These are phyloP conservation scores for Medauroidea extradentata DNA, from an alignment of 1,140 invertebrate species.

Conservation along the genomic window DNA sequence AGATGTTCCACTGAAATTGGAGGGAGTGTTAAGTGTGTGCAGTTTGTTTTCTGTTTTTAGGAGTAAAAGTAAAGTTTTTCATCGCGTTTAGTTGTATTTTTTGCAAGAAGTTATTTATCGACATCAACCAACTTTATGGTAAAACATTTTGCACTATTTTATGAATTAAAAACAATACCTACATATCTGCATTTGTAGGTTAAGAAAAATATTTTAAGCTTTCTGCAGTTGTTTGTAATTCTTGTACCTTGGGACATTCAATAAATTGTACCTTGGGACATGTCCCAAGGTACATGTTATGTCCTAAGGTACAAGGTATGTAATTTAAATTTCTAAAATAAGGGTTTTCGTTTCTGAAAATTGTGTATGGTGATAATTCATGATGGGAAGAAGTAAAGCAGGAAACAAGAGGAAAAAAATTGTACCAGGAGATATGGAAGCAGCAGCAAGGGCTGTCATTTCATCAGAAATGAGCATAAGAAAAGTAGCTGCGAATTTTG, in stretches of 20 bases:
- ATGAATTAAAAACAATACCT: not conserved
- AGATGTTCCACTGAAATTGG: not conserved
- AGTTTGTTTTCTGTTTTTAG: not conserved
- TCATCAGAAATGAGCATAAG: not conserved
- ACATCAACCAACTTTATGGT: not conserved
- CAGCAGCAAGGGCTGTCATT: not conserved
- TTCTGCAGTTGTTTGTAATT: not conserved
- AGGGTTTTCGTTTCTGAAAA: too few species aligned
- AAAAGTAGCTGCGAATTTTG: not conserved
- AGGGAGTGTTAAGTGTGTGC: not conserved
- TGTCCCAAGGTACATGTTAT: too few species aligned
- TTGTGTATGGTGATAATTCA: not conserved
- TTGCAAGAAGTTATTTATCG: not conserved
- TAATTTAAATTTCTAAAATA: too few species aligned
- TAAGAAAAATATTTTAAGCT: not conserved
- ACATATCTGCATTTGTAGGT: not conserved
- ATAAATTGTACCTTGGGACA: slow-evolving; percentile 1
- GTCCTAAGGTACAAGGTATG: slow-evolving; percentile 1
- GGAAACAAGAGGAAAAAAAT: not conserved
- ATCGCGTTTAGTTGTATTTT: too few species aligned
- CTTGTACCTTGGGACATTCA: not conserved
- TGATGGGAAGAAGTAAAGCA: not conserved
- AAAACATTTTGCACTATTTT: not conserved
- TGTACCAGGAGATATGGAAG: not conserved
- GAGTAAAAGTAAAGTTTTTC: not conserved